Evolutionary conservation across 2,888 invertebrate species (phyloP).

Genomic region (Megalurothrips usitatus): DNA sequence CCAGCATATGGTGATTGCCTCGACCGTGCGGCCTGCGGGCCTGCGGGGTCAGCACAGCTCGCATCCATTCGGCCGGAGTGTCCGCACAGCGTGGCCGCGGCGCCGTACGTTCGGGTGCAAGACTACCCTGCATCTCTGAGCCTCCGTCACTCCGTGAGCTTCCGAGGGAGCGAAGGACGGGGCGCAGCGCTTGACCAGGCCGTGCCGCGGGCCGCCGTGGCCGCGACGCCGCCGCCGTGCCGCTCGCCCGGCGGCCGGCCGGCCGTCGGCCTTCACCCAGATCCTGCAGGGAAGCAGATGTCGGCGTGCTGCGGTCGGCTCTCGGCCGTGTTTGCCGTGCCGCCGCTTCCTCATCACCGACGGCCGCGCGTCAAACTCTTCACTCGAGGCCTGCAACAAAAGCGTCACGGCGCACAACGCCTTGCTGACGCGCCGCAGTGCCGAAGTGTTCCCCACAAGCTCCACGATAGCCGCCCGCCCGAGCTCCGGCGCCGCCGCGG

Average conservation of each 20-base stretch:
- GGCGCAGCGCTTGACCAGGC: background rate
- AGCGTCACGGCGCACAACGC: background rate
- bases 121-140: background rate
- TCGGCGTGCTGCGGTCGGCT: background rate
- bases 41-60: too few species aligned
- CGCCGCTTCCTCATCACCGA: background rate
- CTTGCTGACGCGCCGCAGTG: background rate
- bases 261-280: constrained; percentile 1
- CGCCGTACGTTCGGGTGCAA: background rate
- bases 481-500: background rate
- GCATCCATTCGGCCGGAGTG: too few species aligned
- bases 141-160: background rate
- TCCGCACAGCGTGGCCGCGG: background rate
- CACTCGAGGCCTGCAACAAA: background rate
- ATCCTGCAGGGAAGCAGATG: background rate
- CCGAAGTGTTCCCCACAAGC: background rate
- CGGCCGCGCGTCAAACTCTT: background rate
- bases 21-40: background rate
- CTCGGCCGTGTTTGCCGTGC: background rate
- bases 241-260: background rate
- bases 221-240: background rate
- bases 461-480: background rate
- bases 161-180: background rate
- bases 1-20: background rate
- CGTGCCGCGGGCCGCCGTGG: background rate